Evolutionary conservation across 1,140 invertebrate genomes (phyloP), one percentile per base, ranked within the genome.

Genomic region (Rhyacophila brunnea): DNA sequence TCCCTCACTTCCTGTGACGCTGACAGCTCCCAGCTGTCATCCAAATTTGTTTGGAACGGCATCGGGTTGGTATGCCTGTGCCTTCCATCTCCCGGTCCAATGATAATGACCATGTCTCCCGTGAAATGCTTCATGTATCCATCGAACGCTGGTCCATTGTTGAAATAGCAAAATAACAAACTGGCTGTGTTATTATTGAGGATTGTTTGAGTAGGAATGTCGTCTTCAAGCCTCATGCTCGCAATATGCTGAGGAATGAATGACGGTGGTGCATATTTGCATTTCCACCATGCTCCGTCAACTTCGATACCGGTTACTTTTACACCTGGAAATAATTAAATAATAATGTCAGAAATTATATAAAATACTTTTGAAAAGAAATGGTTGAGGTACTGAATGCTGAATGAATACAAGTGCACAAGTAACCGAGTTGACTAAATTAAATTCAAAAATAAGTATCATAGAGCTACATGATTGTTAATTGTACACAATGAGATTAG

Each of bases 161-260:
- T 90, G 66, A 90, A 91, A 66, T 90, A 90, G 66, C 87, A 90
- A 68, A 91, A 90, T 18, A 90, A 65, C 45, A 89, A 64, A 0
- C 85, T 86, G 49, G 79, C 78, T n/a, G 72, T 68, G 6, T 72
- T 56, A 11, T 65, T 42, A 35, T 62, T 52, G 10, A 78, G 62
- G 23, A 74, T 45, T 35, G 47, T 28, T 36, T 69, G 47, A 17
- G 58, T 69, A 9, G 59, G 62, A 13, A 60, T 68, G 10, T 75
- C 67, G 6, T 69, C 66, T 48, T 78, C 73, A 63, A 73, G 71
- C 17, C 52, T 48, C 1, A 68, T 42, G 0, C 69, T 23, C 2
- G 73, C 73, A 36, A 77, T 66, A 15, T 73, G 68, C 45, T 77
- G 67, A 10, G 71, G 73, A 55, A 78, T 76, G 56, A 80, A 79